phyloP scores from a whole-genome alignment of 2,113 vertebrate species.

The Limnothrissa miodon region DNA sequence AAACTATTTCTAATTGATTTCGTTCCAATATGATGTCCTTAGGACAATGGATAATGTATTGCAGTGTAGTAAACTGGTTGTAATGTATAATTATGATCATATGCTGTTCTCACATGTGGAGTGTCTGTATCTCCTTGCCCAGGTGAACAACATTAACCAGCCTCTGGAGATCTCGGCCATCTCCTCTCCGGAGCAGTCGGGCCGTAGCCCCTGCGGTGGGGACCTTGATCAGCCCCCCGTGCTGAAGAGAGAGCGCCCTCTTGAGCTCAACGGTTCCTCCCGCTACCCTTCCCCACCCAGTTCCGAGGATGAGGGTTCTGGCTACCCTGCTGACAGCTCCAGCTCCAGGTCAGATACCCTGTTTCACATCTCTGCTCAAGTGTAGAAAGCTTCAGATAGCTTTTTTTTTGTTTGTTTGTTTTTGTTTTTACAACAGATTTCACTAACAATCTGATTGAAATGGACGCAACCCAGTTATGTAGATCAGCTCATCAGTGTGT shows the following conservation, averaged over 20 bases:
- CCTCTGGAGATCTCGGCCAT: conserved; percentile 98
- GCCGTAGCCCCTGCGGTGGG: conserved; percentile 81
- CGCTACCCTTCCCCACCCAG: conserved; percentile 71
- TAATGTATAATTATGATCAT: background rate
- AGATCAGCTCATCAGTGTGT: no score
- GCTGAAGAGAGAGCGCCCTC: conserved; percentile 90
- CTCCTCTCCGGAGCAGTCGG: conserved; percentile 94
- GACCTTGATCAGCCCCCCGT: conserved; percentile 92
- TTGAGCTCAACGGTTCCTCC: conserved; percentile 71
- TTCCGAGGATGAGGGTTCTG: conserved; percentile 72
- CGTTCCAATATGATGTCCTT: no score
- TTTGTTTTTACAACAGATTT: no score
- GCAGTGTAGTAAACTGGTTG: background rate
- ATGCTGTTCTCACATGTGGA: background rate
- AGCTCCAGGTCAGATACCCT: conserved; percentile 50
- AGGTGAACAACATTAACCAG: conserved; percentile 99
- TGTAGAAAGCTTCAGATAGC: no score
- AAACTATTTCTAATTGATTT: no score
- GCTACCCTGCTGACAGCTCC: conserved; percentile 70
- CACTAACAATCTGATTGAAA: no score
- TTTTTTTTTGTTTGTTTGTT: no score
- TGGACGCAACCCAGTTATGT: no score
- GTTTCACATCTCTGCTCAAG: no score
- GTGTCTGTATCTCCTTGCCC: conserved; percentile 7
- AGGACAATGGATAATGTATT: background rate